phyloP scores from a whole-genome alignment of 2,888 invertebrate species.

The Notodonta ziczac region DNA sequence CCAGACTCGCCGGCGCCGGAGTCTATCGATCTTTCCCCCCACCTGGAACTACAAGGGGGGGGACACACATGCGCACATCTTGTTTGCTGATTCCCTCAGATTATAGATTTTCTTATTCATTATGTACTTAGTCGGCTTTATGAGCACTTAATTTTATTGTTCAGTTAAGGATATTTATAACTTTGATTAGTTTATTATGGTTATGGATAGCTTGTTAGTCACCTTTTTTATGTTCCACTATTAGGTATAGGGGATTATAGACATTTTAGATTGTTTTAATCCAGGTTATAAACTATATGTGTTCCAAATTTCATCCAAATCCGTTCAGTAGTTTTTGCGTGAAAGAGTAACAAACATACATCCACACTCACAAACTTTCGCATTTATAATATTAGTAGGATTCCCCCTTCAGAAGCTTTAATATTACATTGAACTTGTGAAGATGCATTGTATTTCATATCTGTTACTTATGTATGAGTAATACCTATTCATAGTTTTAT shows the following conservation, averaged over 20 bases:
- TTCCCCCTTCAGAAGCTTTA: too few relatives aligned
- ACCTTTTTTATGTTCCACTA: background rate
- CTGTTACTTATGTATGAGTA: background rate
- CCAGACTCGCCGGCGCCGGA: constrained; percentile 80
- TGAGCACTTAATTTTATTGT: constrained; percentile 37
- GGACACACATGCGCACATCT: constrained; percentile 61
- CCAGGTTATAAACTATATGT: too few relatives aligned
- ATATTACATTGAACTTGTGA: too few relatives aligned
- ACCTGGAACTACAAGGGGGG: constrained; percentile 25
- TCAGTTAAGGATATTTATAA: constrained; percentile 19
- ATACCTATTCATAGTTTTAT: background rate
- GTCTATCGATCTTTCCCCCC: constrained; percentile 65
- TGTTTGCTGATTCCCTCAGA: constrained; percentile 64
- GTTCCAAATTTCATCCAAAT: too few relatives aligned
- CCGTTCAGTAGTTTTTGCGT: too few relatives aligned
- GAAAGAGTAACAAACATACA: too few relatives aligned
- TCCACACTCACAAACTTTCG: too few relatives aligned
- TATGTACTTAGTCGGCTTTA: constrained; percentile 25
- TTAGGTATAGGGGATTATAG: background rate
- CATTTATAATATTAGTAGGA: too few relatives aligned
- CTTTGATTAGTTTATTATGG: constrained; percentile 15
- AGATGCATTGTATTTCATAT: background rate
- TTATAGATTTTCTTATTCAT: constrained; percentile 59
- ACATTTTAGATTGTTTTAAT: too few relatives aligned
- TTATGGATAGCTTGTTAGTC: background rate